Conservation (phyloP, 2,888 invertebrate genomes). For the Pantelozetes paolii region DNA sequence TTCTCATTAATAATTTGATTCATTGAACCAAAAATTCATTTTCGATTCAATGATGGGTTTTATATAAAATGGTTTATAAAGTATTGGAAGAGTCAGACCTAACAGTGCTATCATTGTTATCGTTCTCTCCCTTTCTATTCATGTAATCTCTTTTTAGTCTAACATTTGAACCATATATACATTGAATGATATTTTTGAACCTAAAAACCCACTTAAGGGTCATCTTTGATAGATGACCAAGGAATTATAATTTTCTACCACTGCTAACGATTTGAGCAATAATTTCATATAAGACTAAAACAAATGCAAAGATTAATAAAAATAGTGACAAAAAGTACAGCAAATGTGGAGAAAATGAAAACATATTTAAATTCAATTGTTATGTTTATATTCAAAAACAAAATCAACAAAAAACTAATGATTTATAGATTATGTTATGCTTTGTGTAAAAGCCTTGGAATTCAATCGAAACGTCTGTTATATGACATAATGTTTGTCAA, state of each 20-base stretch:
- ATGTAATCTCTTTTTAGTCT: neutral
- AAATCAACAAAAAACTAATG: neutral
- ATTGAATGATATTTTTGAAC: neutral
- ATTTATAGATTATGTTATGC: neutral
- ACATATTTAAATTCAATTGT: neutral
- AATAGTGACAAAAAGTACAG: too few species aligned
- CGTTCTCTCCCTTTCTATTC: neutral
- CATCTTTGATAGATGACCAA: neutral
- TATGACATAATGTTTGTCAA: constrained; percentile 20
- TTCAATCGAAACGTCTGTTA: neutral
- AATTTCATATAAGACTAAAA: neutral
- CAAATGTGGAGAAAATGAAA: neutral
- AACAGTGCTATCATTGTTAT: neutral
- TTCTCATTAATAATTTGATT: neutral
- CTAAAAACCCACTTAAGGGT: neutral
- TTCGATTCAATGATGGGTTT: neutral
- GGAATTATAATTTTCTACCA: neutral
- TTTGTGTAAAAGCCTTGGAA: neutral
- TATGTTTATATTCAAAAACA: neutral
- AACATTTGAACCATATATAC: neutral
- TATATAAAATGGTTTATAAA: constrained; percentile 1
- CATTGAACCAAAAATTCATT: neutral
- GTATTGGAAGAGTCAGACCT: neutral
- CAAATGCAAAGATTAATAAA: too few species aligned
- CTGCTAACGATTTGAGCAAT: neutral